phyloP scores from a whole-genome alignment of 2,113 vertebrate genomes.

The Gila orcuttii region DNA sequence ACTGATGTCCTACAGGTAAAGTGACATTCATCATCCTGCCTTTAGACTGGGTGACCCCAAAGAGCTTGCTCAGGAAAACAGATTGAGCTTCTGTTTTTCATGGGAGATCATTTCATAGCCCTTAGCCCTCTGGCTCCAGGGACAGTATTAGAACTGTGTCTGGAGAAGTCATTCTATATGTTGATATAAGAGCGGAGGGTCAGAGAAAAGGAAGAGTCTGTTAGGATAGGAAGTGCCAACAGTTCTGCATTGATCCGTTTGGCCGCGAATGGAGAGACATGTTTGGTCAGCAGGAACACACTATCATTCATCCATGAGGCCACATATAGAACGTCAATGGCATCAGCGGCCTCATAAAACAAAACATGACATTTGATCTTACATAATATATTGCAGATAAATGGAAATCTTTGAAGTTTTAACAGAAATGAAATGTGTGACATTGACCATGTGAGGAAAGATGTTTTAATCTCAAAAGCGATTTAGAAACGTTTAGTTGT shows the following conservation, averaged over 20 bases:
- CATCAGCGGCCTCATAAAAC: constrained; percentile 9
- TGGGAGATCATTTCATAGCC: constrained; percentile 26
- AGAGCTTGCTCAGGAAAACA: constrained; percentile 12
- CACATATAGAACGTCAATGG: not conserved
- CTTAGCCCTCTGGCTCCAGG: constrained; percentile 1
- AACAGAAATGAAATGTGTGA: not conserved
- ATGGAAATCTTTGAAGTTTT: not conserved
- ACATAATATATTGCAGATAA: not conserved
- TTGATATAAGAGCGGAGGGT: constrained; percentile 36
- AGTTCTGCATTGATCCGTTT: constrained; percentile 18
- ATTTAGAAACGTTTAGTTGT: too few relatives aligned
- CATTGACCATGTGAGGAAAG: not conserved
- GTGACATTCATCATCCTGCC: constrained; percentile 4
- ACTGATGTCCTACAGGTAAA: constrained; percentile 24
- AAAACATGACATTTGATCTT: not conserved
- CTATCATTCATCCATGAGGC: constrained; percentile 9
- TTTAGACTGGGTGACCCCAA: constrained; percentile 21
- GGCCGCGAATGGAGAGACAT: not conserved
- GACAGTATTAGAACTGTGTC: constrained; percentile 20
- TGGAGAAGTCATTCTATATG: constrained; percentile 37
- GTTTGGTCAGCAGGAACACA: constrained; percentile 21
- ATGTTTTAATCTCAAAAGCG: not conserved
- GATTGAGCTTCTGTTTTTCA: constrained; percentile 17
- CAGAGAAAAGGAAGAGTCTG: constrained; percentile 18
- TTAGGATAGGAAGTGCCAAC: constrained; percentile 25